Evolutionary conservation across 2,888 invertebrate species (phyloP), one percentile per base, ranked within the genome.

Genomic region (Ophion costatus): DNA sequence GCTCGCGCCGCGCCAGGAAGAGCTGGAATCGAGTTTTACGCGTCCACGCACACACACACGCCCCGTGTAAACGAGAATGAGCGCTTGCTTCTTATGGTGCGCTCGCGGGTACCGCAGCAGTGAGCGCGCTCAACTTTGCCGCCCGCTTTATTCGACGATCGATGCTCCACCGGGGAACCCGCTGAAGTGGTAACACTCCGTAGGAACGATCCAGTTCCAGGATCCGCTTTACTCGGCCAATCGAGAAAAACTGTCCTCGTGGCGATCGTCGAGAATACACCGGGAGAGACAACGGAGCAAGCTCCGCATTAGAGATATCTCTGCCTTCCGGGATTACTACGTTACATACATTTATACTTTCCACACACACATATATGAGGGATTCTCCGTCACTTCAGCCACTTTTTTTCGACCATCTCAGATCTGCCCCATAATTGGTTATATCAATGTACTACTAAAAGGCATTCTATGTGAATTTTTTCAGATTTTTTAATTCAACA

Each of bases 1-100:
- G 77, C 84, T 82, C 75, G 79, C 77, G 84, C 69, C 75, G 82
- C 77, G 84, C 69, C 87, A 88, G 87, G 88, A 88, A 88, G 88
- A 84, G 79, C 80, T 69, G 56, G 14, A 79, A 45, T 74, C 76
- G 80, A 70, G 64, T 74, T 61, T 24, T 63, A 24, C 66, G 42
- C 20, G 22, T 59, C 20, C n/a, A 7, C 64, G 33, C 64, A 38
- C 10, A 63, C n/a, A 74, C 10, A 51, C 71, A 24, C 9, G 29
- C 33, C 57, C 56, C 14, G 56, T 70, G 29, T 57, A 20, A 56
- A 57, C 20, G n/a, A 14, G 69, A 24, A 69, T 45, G 45, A 45
- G 24, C 71, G n/a, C 71, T 33, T 22, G 63, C 63, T 63, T 51
- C 45, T 45, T 45, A 63, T 63, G 74, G 74, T 45, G 45, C n/a